A percentile compares a stretch with the other conserved stretches of the same genome.
phyloP scores from a whole-genome alignment of 2,113 vertebrate species.

The Eubucco bourcierii region DNA sequence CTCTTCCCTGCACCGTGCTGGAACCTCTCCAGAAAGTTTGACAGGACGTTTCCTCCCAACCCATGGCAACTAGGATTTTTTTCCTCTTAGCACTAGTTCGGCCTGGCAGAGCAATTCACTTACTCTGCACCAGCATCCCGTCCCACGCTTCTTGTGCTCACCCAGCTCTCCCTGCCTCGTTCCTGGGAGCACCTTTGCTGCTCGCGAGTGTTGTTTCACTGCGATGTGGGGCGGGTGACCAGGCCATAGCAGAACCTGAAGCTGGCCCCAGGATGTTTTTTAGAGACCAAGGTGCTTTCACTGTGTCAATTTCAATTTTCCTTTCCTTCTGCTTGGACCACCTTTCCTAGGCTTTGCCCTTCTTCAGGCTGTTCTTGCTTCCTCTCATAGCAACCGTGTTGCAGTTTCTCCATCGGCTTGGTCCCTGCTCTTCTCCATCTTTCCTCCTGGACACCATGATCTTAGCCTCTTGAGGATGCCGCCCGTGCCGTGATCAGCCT shows the following conservation, averaged over 20 bases:
- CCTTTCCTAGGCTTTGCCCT: neutral
- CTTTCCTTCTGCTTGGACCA: neutral
- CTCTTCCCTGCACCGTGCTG: neutral
- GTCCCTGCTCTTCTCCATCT: neutral
- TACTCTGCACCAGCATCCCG: neutral
- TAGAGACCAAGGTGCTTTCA: neutral
- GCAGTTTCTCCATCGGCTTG: neutral
- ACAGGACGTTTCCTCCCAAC: conserved; percentile 28
- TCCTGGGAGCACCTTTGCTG: neutral
- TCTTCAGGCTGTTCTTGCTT: neutral
- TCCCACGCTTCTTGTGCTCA: neutral
- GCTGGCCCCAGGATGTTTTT: neutral
- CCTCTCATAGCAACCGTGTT: neutral
- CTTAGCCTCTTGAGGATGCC: neutral
- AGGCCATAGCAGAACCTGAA: neutral
- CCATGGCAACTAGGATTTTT: neutral
- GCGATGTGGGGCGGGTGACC: accelerated
- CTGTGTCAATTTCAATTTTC: neutral
- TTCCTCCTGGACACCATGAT: accelerated
- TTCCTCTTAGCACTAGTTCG: conserved; percentile 23
- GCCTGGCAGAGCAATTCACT: neutral
- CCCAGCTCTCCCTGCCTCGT: accelerated
- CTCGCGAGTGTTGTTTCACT: neutral
- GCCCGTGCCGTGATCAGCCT: neutral
- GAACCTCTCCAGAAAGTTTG: conserved; percentile 51